These are phyloP conservation scores for Philopotamus ludificatus DNA, from an alignment of 1,140 invertebrate genomes.

Conservation along the genomic window DNA sequence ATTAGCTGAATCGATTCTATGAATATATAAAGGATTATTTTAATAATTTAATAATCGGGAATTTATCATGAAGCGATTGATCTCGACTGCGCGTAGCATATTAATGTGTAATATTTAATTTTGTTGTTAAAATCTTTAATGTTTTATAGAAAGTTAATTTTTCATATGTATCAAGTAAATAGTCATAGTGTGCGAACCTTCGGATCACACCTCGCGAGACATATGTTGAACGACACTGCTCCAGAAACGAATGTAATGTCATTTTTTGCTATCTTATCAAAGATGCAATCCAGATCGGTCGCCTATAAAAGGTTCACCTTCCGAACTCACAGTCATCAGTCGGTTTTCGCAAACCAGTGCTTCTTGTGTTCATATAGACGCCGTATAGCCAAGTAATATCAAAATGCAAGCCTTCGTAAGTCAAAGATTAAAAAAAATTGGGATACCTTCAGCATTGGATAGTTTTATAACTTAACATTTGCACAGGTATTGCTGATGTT, in stretches of 20 bases:
- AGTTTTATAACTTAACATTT: background rate
- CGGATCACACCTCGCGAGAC: constrained; percentile 13
- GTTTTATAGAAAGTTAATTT: no score
- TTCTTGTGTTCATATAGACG: background rate
- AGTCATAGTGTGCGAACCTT: no score
- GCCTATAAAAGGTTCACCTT: constrained; percentile 17
- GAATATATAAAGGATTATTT: no score
- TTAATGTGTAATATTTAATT: no score
- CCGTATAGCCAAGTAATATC: background rate
- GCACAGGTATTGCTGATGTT: constrained; percentile 28
- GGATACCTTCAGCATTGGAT: no score
- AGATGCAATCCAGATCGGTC: background rate
- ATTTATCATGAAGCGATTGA: no score
- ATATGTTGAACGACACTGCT: constrained; percentile 15
- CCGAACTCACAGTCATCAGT: constrained; percentile 21
- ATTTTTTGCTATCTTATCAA: constrained; percentile 3
- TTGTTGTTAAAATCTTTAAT: no score
- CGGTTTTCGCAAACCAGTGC: constrained; percentile 14
- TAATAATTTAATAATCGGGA: no score
- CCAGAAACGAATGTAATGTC: constrained; percentile 19
- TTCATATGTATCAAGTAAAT: no score
- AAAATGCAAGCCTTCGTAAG: constrained; percentile 31
- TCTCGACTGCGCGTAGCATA: no score
- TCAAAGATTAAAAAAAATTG: background rate
- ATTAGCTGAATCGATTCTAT: no score